These are phyloP conservation scores for Siniperca chuatsi DNA, from an alignment of 2,113 vertebrate genomes.

Conservation along the genomic window DNA sequence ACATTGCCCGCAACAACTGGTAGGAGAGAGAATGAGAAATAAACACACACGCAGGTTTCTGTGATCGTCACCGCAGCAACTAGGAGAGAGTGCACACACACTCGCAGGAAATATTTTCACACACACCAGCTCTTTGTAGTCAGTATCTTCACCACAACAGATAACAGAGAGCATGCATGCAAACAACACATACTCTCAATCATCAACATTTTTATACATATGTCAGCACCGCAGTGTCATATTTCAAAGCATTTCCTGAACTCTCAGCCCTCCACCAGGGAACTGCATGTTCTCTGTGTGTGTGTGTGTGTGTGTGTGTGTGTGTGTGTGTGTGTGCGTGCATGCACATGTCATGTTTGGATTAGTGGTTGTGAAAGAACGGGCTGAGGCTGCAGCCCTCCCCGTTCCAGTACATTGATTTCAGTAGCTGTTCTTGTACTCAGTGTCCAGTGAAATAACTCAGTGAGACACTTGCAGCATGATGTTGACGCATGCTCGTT, in stretches of 20 bases:
- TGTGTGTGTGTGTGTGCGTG: background rate
- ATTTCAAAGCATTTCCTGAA: conserved; percentile 17
- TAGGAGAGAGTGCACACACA: no score
- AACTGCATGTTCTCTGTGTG: conserved; percentile 38
- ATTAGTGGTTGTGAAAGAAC: conserved; percentile 43
- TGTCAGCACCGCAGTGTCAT: background rate
- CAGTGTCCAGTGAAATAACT: conserved; percentile 37
- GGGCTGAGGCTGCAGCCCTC: conserved; percentile 31
- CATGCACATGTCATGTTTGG: background rate
- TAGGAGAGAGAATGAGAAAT: conserved; percentile 64
- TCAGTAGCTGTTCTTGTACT: conserved; percentile 42
- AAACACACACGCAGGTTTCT: background rate
- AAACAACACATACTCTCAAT: background rate
- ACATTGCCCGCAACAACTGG: conserved; percentile 99
- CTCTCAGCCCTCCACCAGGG: conserved; percentile 38
- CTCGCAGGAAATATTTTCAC: conserved; percentile 37
- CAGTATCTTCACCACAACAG: conserved; percentile 32
- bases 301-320: background rate
- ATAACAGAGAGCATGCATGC: conserved; percentile 1
- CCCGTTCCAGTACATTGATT: conserved; percentile 53
- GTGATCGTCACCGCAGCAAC: conserved; percentile 19
- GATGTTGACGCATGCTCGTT: background rate
- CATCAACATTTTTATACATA: conserved; percentile 2
- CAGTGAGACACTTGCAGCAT: conserved; percentile 27
- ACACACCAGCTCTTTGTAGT: conserved; percentile 33